These are phyloP conservation scores for Cinclus cinclus DNA, from an alignment of 2,113 vertebrate species.

Conservation along the genomic window DNA sequence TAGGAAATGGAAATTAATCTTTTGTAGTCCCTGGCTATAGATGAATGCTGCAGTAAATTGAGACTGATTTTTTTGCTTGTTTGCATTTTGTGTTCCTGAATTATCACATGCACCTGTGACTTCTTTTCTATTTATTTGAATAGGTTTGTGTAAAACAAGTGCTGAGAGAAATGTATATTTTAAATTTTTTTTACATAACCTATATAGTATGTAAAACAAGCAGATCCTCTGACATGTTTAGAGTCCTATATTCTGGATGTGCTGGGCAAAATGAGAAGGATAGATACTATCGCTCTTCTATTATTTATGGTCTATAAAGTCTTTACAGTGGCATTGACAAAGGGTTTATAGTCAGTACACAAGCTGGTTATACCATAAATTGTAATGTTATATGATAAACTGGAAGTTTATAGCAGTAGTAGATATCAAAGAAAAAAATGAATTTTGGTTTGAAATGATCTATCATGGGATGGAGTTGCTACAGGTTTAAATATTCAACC, in stretches of 20 bases:
- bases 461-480: conserved; percentile 68
- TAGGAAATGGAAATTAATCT: not conserved
- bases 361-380: conserved; percentile 84
- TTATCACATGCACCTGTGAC: not conserved
- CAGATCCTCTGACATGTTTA: conserved; percentile 71
- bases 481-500: conserved; percentile 80
- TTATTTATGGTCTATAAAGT: conserved; percentile 82
- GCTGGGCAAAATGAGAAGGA: conserved; percentile 71
- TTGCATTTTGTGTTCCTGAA: not conserved
- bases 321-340: conserved; percentile 82
- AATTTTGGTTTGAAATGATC: conserved; percentile 72
- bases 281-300: conserved; percentile 76
- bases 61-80: not conserved
- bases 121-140: conserved; percentile 32
- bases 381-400: conserved; percentile 86
- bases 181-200: conserved; percentile 26
- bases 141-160: conserved; percentile 1
- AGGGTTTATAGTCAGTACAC: conserved; percentile 82
- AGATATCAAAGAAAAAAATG: conserved; percentile 79
- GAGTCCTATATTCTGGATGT: conserved; percentile 69
- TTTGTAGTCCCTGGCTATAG: not conserved
- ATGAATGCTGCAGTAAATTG: conserved; percentile 24
- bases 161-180: conserved; percentile 4
- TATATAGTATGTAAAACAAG: conserved; percentile 73
- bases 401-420: conserved; percentile 79